Base-by-base conservation (phyloP, 2,888 invertebrate genomes). In the Acleris emargana region DNA sequence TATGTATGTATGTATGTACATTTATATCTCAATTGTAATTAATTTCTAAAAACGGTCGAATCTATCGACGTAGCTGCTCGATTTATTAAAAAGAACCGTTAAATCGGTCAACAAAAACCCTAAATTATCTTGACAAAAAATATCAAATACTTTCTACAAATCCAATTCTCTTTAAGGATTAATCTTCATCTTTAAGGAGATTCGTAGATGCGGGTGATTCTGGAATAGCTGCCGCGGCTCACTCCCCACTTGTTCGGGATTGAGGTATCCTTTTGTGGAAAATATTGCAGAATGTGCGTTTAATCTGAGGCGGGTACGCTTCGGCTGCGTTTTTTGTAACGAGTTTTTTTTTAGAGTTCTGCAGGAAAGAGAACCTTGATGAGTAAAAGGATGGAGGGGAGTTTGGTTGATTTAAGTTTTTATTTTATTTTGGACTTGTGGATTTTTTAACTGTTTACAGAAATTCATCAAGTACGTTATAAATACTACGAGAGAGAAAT, bases 211-310 rank as follows among this genome's bases (percentile, higher is more conserved):
- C 18, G 53, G 50, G 50, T 45, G 79, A 76, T 84, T 80, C 76
- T 73, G 77, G 77, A 79, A 87, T 88, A 79, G 79, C 78, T 76
- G 81, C 78, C 81, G 76, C 76, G 77, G 82, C 83, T 81, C 80
- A 81, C 86, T 85, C 85, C 84, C 88, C 84, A 89, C 90, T 90
- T 90, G 89, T 86, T 81, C 84, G 77, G 88, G 89, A 90, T 91
- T 89, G 91, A 91, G 91, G 90, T 91, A 90, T 87, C 88, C 89
- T 90, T 91, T 91, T 89, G 91, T 90, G 81, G 85, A 79, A 89
- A 88, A 91, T 89, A 91, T 90, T 86, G 90, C 91, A 86, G 88
- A 88, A 86, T 88, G 87, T 88, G 84, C 89, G 88, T 88, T 90
- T 89, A 91, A 91, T 91, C 90, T 88, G 82, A 73, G 78, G 74